A percentile compares a stretch with the other conserved stretches of the same genome.
Evolutionary conservation across 2,113 vertebrate genomes (phyloP).

Genomic region (Rhynchopsitta pachyrhyncha): DNA sequence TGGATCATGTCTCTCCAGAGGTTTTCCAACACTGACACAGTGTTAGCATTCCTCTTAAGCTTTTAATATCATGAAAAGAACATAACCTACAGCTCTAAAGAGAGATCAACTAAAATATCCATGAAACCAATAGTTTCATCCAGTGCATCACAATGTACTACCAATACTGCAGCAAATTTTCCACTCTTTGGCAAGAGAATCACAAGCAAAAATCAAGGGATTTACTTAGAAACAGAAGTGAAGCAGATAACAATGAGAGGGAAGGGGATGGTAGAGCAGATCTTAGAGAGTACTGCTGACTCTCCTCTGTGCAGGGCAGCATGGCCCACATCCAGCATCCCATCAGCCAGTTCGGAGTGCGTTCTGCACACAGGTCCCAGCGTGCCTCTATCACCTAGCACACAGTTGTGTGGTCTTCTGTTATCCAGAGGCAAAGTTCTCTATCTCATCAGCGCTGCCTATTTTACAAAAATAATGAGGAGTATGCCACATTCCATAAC

Average conservation of each 20-base stretch:
- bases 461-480: conserved; percentile 1
- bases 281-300: not conserved
- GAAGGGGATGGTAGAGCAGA: not conserved
- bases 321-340: not conserved
- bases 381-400: not conserved
- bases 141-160: not conserved
- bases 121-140: not conserved
- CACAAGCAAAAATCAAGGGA: not conserved
- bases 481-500: not conserved
- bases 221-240: not conserved
- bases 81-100: not conserved
- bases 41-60: not conserved
- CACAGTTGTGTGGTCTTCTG: not conserved
- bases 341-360: not conserved
- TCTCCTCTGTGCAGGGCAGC: not conserved
- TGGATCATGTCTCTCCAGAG: not conserved
- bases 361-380: not conserved
- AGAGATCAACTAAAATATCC: not conserved
- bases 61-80: not conserved
- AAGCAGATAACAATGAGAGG: not conserved
- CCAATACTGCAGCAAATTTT: not conserved
- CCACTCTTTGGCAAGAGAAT: not conserved
- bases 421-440: not conserved
- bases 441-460: not conserved
- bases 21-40: not conserved